Base-by-base conservation (phyloP, 2,888 invertebrate genomes). In the Cotesia congregata region DNA sequence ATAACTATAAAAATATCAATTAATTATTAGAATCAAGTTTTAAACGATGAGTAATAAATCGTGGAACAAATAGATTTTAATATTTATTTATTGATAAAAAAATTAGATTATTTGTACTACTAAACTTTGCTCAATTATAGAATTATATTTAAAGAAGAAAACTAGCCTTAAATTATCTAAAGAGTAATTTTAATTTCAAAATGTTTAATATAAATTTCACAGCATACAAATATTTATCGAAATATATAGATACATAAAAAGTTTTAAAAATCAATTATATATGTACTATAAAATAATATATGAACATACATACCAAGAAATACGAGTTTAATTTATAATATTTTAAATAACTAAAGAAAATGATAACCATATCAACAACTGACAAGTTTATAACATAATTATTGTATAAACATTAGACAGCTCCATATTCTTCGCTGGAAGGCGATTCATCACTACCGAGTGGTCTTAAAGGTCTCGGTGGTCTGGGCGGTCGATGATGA, bases 391-490 rank as follows among this genome's bases (percentile, higher is more conserved):
- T 60, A 76, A 6, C 6, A 75, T 50, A 12, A 40, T 12, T 61
- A 61, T 67, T 60, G 15, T 59, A 41, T 12, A n/a, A 67, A 50
- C 75, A 77, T 86, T 84, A 89, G 78, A 89, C 88, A 60, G 88
- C 88, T 67, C 89, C 89, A 82, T 89, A 89, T 72, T 89, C 89
- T 70, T 89, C 89, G 83, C 89, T 89, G 78, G 89, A 89, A 41
- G 89, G 89, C 73, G 89, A 89, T 17, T 89, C 89, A 83, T 89
- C 89, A 78, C 88, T 88, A 61, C 87, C 86, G 68, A 88, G 86
- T 41, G 87, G 86, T 75, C 88, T 85, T 1, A 86, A 83, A 12
- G 87, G 87, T 73, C 88, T 85, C 38, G 86, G 88, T 74, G 88
- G 86, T 80, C 86, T 83, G 38, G 87, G 85, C 9, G 86, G 85